Conservation (phyloP, 2,797 vertebrate species). For the Chelon auratus region DNA sequence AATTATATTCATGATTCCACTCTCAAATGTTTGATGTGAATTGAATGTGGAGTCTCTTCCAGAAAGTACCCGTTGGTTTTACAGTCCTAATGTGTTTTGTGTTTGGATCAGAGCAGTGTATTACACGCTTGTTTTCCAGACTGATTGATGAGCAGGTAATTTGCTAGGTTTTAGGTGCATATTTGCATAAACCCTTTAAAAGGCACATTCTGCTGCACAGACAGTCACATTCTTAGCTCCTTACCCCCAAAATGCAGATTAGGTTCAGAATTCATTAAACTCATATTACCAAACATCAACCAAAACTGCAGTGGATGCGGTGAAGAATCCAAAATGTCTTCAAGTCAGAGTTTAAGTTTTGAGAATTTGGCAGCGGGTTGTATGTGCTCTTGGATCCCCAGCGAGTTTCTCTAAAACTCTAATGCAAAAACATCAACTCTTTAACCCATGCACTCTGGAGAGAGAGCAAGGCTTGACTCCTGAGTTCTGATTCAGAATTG, state of each 20-base stretch:
- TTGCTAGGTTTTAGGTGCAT: conserved; percentile 57
- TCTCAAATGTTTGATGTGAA: conserved; percentile 61
- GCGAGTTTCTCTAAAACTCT: conserved; percentile 54
- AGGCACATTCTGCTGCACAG: conserved; percentile 59
- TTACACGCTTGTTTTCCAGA: conserved; percentile 64
- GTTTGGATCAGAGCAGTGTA: conserved; percentile 52
- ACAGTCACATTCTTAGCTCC: conserved; percentile 48
- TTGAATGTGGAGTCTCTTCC: conserved; percentile 57
- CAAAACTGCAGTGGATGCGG: conserved; percentile 40
- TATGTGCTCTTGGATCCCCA: conserved; percentile 33
- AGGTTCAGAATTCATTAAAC: conserved; percentile 62
- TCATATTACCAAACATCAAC: conserved; percentile 43
- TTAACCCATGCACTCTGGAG: conserved; percentile 49
- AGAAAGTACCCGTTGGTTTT: conserved; percentile 41
- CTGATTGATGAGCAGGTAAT: conserved; percentile 73
- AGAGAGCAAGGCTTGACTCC: conserved; percentile 35
- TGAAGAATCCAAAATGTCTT: conserved; percentile 51
- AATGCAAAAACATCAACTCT: conserved; percentile 59
- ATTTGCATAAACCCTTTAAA: conserved; percentile 71
- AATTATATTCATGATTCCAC: conserved; percentile 67
- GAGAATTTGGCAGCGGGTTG: conserved; percentile 54
- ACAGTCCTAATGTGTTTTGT: conserved; percentile 47
- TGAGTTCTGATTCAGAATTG: conserved; percentile 64
- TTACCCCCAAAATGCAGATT: conserved; percentile 55
- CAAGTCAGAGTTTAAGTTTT: conserved; percentile 57